phyloP scores from a whole-genome alignment of 2,113 vertebrate genomes.

The Pholis gunnellus region DNA sequence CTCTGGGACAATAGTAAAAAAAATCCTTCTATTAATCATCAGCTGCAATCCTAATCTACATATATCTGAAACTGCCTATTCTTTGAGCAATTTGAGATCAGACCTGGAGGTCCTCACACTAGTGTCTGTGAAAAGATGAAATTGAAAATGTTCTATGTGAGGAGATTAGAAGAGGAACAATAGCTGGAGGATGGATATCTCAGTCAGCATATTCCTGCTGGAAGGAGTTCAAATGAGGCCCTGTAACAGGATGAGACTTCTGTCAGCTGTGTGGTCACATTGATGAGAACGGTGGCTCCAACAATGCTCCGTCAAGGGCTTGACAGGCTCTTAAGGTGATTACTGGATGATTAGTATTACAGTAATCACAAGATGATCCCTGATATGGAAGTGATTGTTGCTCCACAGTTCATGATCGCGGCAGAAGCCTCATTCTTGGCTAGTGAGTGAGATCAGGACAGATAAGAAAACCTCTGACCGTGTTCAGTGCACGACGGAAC shows the following conservation, averaged over 20 bases:
- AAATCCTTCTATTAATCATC: slow-evolving; percentile 6
- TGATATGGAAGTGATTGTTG: slow-evolving; percentile 62
- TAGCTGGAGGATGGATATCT: slow-evolving; percentile 61
- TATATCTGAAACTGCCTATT: slow-evolving; percentile 16
- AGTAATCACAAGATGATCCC: slow-evolving; percentile 67
- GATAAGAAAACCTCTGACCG: slow-evolving; percentile 41
- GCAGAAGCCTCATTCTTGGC: slow-evolving; percentile 36
- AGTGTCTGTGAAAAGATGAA: slow-evolving; percentile 34
- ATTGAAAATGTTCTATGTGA: slow-evolving; percentile 54
- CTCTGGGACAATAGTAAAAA: not conserved
- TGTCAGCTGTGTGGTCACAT: slow-evolving; percentile 67
- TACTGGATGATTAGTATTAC: slow-evolving; percentile 70
- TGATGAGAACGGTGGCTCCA: slow-evolving; percentile 62
- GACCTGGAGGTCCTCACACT: slow-evolving; percentile 37
- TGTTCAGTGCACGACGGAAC: slow-evolving; percentile 24
- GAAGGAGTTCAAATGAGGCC: slow-evolving; percentile 44
- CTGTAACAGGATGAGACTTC: slow-evolving; percentile 62
- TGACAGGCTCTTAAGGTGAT: slow-evolving; percentile 73
- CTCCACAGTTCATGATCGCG: slow-evolving; percentile 53
- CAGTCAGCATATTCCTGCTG: slow-evolving; percentile 65
- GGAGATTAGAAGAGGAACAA: slow-evolving; percentile 54
- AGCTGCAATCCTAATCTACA: not conserved
- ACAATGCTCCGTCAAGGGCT: slow-evolving; percentile 45
- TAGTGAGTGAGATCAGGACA: slow-evolving; percentile 53
- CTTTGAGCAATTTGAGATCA: slow-evolving; percentile 23